Conservation (phyloP, 2,797 vertebrate species). For the Sitta carolinensis region DNA sequence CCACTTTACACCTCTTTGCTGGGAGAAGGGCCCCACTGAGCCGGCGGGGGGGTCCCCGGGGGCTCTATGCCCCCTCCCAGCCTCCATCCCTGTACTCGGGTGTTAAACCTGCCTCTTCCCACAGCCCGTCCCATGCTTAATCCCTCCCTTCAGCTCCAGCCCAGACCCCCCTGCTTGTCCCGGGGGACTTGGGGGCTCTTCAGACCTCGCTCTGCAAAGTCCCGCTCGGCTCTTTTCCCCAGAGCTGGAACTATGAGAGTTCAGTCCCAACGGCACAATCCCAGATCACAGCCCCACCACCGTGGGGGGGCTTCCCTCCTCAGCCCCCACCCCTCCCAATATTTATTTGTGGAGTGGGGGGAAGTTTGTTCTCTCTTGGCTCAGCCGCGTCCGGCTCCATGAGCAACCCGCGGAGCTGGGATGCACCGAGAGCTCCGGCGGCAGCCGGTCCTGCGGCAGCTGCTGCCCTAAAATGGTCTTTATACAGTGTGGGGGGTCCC, state of each 20-base stretch:
- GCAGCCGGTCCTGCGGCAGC: background rate
- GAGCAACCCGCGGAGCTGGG: background rate
- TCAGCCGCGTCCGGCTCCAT: background rate
- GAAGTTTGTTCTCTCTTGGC: background rate
- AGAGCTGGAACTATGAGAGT: accelerated
- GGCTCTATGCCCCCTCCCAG: background rate
- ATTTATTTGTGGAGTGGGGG: background rate
- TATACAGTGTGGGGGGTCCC: background rate
- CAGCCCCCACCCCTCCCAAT: accelerated
- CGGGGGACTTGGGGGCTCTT: background rate
- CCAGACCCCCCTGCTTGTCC: background rate
- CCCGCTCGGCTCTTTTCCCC: background rate
- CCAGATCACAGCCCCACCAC: accelerated
- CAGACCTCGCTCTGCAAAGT: background rate
- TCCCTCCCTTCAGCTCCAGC: too few species aligned
- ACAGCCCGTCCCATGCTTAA: accelerated
- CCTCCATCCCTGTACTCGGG: accelerated
- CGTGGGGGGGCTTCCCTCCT: background rate
- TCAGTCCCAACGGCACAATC: background rate
- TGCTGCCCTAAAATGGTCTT: background rate
- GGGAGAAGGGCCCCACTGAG: background rate
- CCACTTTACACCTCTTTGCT: background rate
- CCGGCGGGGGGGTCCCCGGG: accelerated
- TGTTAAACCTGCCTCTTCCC: background rate
- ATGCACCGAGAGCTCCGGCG: accelerated